phyloP scores from a whole-genome alignment of 2,888 invertebrate species.

The Coecobrya sp. region DNA sequence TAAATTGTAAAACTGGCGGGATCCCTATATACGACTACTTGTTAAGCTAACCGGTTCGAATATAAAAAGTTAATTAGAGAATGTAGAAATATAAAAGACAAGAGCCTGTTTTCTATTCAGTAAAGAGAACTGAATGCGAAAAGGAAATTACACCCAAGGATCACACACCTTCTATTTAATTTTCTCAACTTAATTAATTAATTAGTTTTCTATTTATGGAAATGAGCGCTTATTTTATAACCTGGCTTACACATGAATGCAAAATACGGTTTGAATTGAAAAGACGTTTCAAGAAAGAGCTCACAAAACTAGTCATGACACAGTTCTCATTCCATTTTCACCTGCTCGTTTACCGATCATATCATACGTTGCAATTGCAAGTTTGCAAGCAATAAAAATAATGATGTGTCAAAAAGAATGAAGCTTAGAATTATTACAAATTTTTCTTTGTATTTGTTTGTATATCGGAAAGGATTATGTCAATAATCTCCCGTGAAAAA shows the following conservation, averaged over 20 bases:
- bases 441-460: neutral
- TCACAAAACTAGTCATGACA: constrained; percentile 44
- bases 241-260: neutral
- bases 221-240: neutral
- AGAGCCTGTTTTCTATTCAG: constrained; percentile 1
- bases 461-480: neutral
- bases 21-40: neutral
- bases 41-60: constrained; percentile 34
- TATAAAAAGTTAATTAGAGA: constrained; percentile 38
- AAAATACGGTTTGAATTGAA: neutral
- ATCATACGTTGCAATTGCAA: neutral
- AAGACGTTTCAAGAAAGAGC: neutral
- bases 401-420: neutral
- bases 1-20: constrained; percentile 57
- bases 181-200: constrained; percentile 59
- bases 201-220: constrained; percentile 71
- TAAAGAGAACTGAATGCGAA: neutral
- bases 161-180: constrained; percentile 48
- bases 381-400: neutral
- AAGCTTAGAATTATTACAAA: neutral
- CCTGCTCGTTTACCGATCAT: neutral
- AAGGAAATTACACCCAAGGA: constrained; percentile 66
- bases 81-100: constrained; percentile 3
- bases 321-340: constrained; percentile 58
- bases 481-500: constrained; percentile 35